These are phyloP conservation scores for Labrus mixtus DNA, from an alignment of 2,113 vertebrate species.

Conservation along the genomic window DNA sequence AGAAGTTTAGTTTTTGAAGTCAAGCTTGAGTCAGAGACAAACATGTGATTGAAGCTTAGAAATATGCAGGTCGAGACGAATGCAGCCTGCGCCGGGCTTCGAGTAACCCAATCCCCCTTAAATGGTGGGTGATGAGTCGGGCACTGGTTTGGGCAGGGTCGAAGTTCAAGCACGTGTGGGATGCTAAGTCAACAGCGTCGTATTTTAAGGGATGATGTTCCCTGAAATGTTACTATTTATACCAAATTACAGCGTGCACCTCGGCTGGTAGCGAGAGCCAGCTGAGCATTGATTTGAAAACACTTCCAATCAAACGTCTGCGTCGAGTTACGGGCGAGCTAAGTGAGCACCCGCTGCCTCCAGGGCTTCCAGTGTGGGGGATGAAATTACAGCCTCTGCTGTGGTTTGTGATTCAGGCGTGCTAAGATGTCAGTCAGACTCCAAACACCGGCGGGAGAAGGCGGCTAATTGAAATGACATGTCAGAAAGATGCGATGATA, in stretches of 20 bases:
- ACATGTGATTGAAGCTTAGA: conserved; percentile 23
- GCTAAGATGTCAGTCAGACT: conserved; percentile 68
- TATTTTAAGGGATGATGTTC: conserved; percentile 63
- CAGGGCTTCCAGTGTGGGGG: conserved; percentile 65
- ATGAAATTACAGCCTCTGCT: conserved; percentile 75
- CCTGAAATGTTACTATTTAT: conserved; percentile 74
- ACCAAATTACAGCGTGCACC: conserved; percentile 73
- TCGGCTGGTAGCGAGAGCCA: conserved; percentile 46
- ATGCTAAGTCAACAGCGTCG: conserved; percentile 56
- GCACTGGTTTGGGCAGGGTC: conserved; percentile 53
- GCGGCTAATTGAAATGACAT: conserved; percentile 70
- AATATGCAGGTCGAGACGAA: neutral
- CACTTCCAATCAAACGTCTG: conserved; percentile 64
- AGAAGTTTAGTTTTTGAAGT: neutral
- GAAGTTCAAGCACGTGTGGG: conserved; percentile 59
- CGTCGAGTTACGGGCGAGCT: conserved; percentile 49
- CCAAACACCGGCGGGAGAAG: conserved; percentile 26
- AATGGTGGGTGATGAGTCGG: conserved; percentile 44
- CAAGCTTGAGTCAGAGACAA: neutral
- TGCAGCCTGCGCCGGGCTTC: conserved; percentile 1
- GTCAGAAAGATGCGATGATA: conserved; percentile 52
- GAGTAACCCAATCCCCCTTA: conserved; percentile 52
- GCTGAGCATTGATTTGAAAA: conserved; percentile 75
- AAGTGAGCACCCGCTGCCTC: conserved; percentile 45
- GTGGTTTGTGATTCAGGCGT: conserved; percentile 64